Conservation (phyloP, 2,113 vertebrate genomes). For the Condylura cristata region DNA sequence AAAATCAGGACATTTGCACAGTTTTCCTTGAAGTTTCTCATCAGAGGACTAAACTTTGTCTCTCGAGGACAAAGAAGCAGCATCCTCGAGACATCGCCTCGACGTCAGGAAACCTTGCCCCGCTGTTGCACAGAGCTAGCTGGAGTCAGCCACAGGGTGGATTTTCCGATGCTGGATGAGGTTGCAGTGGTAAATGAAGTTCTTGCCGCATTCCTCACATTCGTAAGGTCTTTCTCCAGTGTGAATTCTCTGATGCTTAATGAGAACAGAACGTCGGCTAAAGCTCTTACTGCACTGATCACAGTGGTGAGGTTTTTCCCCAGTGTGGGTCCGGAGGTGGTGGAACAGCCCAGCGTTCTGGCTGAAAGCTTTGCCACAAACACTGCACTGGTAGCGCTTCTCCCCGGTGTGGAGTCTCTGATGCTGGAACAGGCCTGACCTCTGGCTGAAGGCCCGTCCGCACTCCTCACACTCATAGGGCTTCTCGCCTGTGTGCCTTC, state of each 20-base stretch:
- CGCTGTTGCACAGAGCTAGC: neutral
- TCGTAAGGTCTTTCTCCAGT: constrained; percentile 77
- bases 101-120: neutral
- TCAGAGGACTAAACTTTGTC: neutral
- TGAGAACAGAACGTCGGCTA: constrained; percentile 72
- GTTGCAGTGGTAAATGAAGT: constrained; percentile 78
- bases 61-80: neutral
- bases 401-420: constrained; percentile 88
- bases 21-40: neutral
- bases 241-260: constrained; percentile 77
- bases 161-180: constrained; percentile 70
- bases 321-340: constrained; percentile 61
- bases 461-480: constrained; percentile 72
- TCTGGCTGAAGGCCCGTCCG: constrained; percentile 72
- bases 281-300: constrained; percentile 76
- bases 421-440: constrained; percentile 73
- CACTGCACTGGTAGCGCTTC: constrained; percentile 84
- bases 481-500: constrained; percentile 75
- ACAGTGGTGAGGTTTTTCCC: constrained; percentile 75
- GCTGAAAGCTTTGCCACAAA: constrained; percentile 73
- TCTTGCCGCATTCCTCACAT: constrained; percentile 77
- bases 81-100: neutral
- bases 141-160: neutral
- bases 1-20: neutral
- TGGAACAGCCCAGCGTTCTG: constrained; percentile 54